Evolutionary conservation across 2,113 vertebrate genomes (phyloP).

Genomic region (Platichthys flesus): DNA sequence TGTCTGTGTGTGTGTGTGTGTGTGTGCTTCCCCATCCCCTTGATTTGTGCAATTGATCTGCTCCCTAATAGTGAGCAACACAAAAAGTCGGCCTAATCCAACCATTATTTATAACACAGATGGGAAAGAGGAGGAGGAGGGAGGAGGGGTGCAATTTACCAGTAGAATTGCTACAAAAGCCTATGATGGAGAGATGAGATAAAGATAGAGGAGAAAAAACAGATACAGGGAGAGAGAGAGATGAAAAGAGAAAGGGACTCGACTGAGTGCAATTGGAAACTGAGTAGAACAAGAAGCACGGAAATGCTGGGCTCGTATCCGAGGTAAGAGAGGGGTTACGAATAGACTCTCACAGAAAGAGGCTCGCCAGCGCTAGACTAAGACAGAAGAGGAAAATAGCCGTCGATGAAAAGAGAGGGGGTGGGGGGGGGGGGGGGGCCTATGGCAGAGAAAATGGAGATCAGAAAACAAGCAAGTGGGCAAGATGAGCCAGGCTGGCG

Average conservation of each 20-base stretch:
- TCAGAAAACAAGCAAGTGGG: constrained; percentile 32
- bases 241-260: neutral
- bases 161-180: constrained; percentile 31
- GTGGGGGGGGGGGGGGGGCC: neutral
- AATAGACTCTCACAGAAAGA: constrained; percentile 26
- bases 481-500: constrained; percentile 17
- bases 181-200: constrained; percentile 34
- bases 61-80: constrained; percentile 68
- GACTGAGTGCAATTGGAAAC: neutral
- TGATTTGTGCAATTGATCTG: constrained; percentile 76
- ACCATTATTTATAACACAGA: constrained; percentile 55
- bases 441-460: constrained; percentile 41
- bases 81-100: constrained; percentile 67
- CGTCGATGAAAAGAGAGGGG: constrained; percentile 13
- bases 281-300: constrained; percentile 20
- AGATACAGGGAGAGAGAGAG: neutral
- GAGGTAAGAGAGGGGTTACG: constrained; percentile 12
- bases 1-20: neutral
- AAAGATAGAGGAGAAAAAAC: constrained; percentile 32
- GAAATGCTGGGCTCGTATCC: constrained; percentile 9
- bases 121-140: constrained; percentile 24
- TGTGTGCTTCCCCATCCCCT: constrained; percentile 19
- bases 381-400: constrained; percentile 16
- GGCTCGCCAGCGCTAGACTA: constrained; percentile 21
- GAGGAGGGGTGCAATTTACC: constrained; percentile 28